Evolutionary conservation across 2,113 vertebrate genomes (phyloP), one percentile per base, ranked within the genome.

Genomic region (Percina caprodes): DNA sequence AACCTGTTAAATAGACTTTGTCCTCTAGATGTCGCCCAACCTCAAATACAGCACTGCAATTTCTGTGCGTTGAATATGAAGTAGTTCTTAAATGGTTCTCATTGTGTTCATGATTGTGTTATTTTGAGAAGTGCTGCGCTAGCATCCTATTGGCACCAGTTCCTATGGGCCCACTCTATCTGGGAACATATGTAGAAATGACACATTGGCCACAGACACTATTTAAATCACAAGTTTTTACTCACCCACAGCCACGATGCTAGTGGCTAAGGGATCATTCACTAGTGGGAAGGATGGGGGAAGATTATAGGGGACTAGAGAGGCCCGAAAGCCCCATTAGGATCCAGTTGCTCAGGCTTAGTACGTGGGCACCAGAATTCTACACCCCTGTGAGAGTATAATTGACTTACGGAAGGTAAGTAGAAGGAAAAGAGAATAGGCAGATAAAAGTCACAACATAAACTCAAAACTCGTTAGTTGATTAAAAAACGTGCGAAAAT

Each of bases 21-120:
- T 42, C 91, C 91, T 89, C 88, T 69, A 90, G 91, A 77, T 91
- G 93, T 85, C 83, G 6, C 69, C 59, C 45, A 77, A 84, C 1
- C 18, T 58, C 46, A 76, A 46, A 3, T 59, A 48, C 26, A 55
- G 10, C 24, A 33, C 10, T 42, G 24, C 42, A 49, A 9, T 14
- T 8, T 42, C 13, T 33, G 3, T 58, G 46, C 15, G 9, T 30
- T 5, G 16, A 52, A 21, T 24, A 30, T 69, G 18, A 73, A 33
- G 23, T 23, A 10, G 21, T 39, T 45, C 48, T 26, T 13, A 54
- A 55, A 61, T 23, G 24, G 39, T 19, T 30, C 0, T 26, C 4
- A 42, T 42, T 42, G 39, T 42, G 39, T 10, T 42, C 39, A 11
- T 42, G 39, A 23, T 35, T 62, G 56, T n/a, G 74, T 8, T 54